Conservation (phyloP, 1,140 invertebrate genomes). For the Cydia amplana region DNA sequence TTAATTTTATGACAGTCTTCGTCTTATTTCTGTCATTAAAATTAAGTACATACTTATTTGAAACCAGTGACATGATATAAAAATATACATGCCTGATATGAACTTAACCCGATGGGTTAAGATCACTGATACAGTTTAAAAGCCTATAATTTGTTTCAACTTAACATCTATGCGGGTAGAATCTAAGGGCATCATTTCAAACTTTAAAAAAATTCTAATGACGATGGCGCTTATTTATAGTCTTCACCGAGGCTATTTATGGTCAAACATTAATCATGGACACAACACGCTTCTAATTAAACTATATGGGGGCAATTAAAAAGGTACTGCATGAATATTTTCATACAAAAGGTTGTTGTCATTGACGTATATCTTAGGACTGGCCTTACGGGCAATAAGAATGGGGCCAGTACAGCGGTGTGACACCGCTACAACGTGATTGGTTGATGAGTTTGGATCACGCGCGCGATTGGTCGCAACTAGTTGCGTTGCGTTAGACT, state of each 20-base stretch:
- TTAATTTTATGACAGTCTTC: too few species aligned
- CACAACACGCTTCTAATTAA: conserved; percentile 68
- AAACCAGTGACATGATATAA: too few species aligned
- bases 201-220: conserved; percentile 22
- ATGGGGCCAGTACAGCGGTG: too few species aligned
- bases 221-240: conserved; percentile 40
- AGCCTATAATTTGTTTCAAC: conserved; percentile 5
- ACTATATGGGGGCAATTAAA: conserved; percentile 73
- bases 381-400: too few species aligned
- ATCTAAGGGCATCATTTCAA: conserved; percentile 3
- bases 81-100: too few species aligned
- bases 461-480: too few species aligned
- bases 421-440: too few species aligned
- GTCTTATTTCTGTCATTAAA: too few species aligned
- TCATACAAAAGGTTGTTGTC: conserved; percentile 72
- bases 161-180: conserved; percentile 4
- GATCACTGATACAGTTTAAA: conserved; percentile 7
- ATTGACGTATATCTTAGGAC: too few species aligned
- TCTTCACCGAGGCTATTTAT: conserved; percentile 57
- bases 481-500: too few species aligned
- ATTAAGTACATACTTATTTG: too few species aligned
- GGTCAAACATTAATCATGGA: conserved; percentile 66
- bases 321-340: conserved; percentile 65
- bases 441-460: too few species aligned
- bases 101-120: not conserved